Evolutionary conservation across 2,797 vertebrate genomes (phyloP).

Genomic region (Catostomus latipinnis): DNA sequence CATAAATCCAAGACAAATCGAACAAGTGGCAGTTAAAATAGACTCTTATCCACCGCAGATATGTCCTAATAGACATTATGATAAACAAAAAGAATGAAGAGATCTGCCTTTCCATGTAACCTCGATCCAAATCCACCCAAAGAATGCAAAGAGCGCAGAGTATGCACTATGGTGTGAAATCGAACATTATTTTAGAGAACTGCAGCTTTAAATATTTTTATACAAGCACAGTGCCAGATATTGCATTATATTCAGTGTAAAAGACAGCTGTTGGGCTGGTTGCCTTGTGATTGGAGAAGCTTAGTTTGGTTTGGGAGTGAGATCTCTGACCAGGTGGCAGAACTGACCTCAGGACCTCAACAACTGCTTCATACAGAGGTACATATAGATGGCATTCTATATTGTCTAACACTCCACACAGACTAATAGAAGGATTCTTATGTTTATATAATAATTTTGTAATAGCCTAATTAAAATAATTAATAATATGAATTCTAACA

Average conservation of each 20-base stretch:
- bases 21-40: constrained; percentile 43
- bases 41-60: constrained; percentile 38
- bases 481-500: neutral
- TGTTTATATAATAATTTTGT: neutral
- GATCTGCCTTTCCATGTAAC: constrained; percentile 19
- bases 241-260: constrained; percentile 62
- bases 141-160: constrained; percentile 51
- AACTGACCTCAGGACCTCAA: constrained; percentile 59
- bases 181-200: constrained; percentile 54
- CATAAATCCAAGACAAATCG: constrained; percentile 19
- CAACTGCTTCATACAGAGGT: neutral
- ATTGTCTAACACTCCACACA: neutral
- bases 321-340: constrained; percentile 73
- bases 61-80: constrained; percentile 38
- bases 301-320: constrained; percentile 49
- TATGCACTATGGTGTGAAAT: constrained; percentile 61
- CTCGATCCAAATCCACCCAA: constrained; percentile 30
- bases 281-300: constrained; percentile 34
- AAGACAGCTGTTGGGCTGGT: constrained; percentile 64
- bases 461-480: no score
- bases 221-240: constrained; percentile 50
- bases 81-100: constrained; percentile 47
- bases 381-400: constrained; percentile 5
- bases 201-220: constrained; percentile 58
- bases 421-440: neutral